These are phyloP conservation scores for Heliconius charithonia DNA, from an alignment of 2,888 invertebrate species.

Conservation along the genomic window DNA sequence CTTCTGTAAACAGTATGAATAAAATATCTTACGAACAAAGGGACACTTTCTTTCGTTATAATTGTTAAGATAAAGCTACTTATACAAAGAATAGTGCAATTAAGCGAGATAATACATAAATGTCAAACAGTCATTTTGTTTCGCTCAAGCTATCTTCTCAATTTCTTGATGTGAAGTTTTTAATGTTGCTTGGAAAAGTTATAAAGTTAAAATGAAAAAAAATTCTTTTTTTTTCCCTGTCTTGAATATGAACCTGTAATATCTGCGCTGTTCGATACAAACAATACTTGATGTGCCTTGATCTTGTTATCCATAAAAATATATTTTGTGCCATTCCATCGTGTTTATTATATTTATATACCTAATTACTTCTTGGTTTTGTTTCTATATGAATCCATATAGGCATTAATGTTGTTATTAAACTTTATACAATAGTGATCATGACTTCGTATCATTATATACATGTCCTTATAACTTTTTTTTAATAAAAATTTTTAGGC, in stretches of 20 bases:
- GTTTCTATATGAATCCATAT: background rate
- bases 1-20: conserved; percentile 40
- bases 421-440: too few species aligned
- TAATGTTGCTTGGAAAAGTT: background rate
- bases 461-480: too few species aligned
- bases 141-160: background rate
- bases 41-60: conserved; percentile 27
- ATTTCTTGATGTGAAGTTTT: background rate
- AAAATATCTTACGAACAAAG: conserved; percentile 40
- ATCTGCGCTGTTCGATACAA: too few species aligned
- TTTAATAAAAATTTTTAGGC: too few species aligned
- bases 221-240: background rate
- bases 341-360: too few species aligned
- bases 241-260: too few species aligned
- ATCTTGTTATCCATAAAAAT: too few species aligned
- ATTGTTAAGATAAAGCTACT: conserved; percentile 33
- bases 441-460: too few species aligned
- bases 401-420: background rate
- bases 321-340: background rate
- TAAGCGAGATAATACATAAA: conserved; percentile 24
- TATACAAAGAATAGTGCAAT: conserved; percentile 33
- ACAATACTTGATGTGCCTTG: background rate
- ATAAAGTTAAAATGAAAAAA: background rate
- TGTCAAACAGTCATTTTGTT: conserved; percentile 22
- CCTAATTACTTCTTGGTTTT: too few species aligned